Evolutionary conservation across 2,797 vertebrate species (phyloP), one percentile per base, ranked within the genome.

Genomic region (Anabas testudineus): DNA sequence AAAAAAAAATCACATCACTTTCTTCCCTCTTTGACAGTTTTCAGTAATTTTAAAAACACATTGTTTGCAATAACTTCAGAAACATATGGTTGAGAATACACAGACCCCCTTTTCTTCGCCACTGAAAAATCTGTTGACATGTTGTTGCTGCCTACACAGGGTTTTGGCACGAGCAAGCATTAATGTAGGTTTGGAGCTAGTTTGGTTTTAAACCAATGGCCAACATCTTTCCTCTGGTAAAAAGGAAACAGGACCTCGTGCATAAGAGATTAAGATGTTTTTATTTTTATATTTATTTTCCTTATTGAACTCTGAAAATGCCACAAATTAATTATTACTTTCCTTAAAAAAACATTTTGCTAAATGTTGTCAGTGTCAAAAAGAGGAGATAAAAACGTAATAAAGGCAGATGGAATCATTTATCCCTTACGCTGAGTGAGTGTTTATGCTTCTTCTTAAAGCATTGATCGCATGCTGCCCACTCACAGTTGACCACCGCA

Each of bases 11-110:
- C 39, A 7, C 64, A 78, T 69, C 47, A 45, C 51, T 51, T 65
- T 56, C 46, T 71, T 26, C 60, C 32, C n/a, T 69, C 39, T 48
- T 32, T 37, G 67, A 58, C 60, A 26, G 47, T 53, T 43, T 79
- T 66, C 24, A 28, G 51, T 47, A 1, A 70, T 81, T 56, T 71
- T n/a, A 22, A 67, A 81, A 78, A 77, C 58, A 74, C 41, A 43
- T 19, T 36, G 68, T 82, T 67, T 75, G 54, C 58, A 36, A 65
- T 67, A 16, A 71, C 34, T 49, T 67, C 39, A 71, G 65, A 75
- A 78, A 66, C 56, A 67, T 53, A 18, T 43, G 59, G 15, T 10
- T 37, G 64, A 78, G 37, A 59, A 60, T 36, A 53, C 10, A 18
- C 68, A 71, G 64, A 77, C 2, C 2, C 15, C 13, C n/a, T n/a